phyloP scores from a whole-genome alignment of 2,888 invertebrate genomes.

The Emmelina monodactyla region DNA sequence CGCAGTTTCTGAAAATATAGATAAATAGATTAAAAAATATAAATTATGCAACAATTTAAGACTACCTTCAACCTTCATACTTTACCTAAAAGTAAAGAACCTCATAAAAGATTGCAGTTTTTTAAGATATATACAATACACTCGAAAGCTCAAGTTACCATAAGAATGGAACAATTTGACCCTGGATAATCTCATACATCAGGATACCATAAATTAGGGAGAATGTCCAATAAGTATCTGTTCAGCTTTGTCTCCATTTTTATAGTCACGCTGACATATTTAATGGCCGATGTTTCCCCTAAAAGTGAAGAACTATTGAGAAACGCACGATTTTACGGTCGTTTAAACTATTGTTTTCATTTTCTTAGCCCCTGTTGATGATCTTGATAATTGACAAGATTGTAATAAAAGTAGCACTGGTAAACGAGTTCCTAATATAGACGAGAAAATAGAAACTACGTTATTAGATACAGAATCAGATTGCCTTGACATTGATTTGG shows the following conservation, averaged over 20 bases:
- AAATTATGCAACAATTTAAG: too few relatives aligned
- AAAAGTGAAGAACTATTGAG: not conserved
- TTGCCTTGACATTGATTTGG: too few relatives aligned
- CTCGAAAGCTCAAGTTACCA: too few relatives aligned
- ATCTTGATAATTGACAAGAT: slow-evolving; percentile 23
- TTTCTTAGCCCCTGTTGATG: slow-evolving; percentile 21
- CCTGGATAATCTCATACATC: not conserved
- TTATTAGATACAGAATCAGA: too few relatives aligned
- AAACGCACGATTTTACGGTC: slow-evolving; percentile 25
- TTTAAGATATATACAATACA: too few relatives aligned
- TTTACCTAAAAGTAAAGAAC: too few relatives aligned
- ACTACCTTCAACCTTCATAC: too few relatives aligned
- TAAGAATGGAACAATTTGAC: slow-evolving; percentile 1
- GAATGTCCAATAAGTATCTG: not conserved
- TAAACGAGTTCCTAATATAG: too few relatives aligned
- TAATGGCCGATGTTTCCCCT: slow-evolving; percentile 21
- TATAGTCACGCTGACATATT: slow-evolving; percentile 26
- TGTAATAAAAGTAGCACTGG: not conserved
- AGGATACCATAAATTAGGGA: slow-evolving; percentile 1
- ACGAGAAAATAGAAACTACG: too few relatives aligned
- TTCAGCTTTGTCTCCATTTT: slow-evolving; percentile 14
- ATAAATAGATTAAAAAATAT: too few relatives aligned
- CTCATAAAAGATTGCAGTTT: too few relatives aligned
- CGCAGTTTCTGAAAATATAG: too few relatives aligned
- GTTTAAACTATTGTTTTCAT: slow-evolving; percentile 29